Percentiles rank a stretch among this genome's conserved stretches.
Evolutionary conservation across 2,888 invertebrate species (phyloP).

Genomic region (Scaptomyza tumidula): DNA sequence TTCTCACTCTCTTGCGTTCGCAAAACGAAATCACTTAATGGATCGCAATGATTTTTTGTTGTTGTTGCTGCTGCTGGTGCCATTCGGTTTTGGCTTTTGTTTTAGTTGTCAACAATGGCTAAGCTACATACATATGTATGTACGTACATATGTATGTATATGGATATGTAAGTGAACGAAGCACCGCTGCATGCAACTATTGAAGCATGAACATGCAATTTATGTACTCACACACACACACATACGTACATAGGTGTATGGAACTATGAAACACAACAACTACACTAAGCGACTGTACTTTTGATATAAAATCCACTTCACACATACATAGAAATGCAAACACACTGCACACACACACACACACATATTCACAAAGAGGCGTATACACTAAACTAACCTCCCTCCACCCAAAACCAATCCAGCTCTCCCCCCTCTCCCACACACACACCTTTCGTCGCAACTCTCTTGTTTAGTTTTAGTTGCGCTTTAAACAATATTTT

Average conservation of each 20-base stretch:
- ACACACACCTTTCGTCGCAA: constrained; percentile 33
- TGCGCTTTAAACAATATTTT: constrained; percentile 75
- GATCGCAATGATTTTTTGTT: constrained; percentile 47
- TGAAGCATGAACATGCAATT: constrained; percentile 79
- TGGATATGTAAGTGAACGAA: constrained; percentile 21
- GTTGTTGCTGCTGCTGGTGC: constrained; percentile 24
- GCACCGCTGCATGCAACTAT: constrained; percentile 71
- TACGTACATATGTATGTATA: not conserved
- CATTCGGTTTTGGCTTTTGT: constrained; percentile 54
- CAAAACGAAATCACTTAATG: constrained; percentile 52
- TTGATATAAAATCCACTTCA: constrained; percentile 72
- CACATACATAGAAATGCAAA: constrained; percentile 54
- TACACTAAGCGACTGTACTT: constrained; percentile 71
- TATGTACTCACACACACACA: constrained; percentile 55
- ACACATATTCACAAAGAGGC: not conserved
- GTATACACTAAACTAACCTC: constrained; percentile 34
- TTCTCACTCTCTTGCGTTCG: constrained; percentile 22
- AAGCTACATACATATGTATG: constrained; percentile 27
- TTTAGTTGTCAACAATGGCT: constrained; percentile 73
- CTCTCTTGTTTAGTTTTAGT: constrained; percentile 75
- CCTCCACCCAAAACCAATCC: constrained; percentile 12
- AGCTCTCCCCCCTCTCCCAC: constrained; percentile 9
- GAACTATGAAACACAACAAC: constrained; percentile 72
- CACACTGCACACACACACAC: constrained; percentile 19
- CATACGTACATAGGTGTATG: constrained; percentile 16